These are phyloP conservation scores for Hirundichthys speculiger DNA, from an alignment of 2,113 vertebrate genomes.

Conservation along the genomic window DNA sequence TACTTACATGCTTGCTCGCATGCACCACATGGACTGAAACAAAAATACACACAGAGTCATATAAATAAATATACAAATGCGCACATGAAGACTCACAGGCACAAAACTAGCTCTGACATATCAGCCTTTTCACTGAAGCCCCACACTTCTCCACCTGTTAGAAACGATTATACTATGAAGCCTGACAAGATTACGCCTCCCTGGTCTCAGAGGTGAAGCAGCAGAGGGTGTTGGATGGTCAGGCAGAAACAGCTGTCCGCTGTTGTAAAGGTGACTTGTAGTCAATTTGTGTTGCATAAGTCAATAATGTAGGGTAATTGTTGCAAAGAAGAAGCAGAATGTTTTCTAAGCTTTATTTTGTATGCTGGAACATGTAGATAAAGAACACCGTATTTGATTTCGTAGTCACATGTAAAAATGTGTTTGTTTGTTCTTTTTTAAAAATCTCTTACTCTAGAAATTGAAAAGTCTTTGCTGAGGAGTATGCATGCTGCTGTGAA, in stretches of 20 bases:
- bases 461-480: neutral
- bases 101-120: constrained; percentile 33
- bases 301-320: constrained; percentile 14
- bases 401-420: no score
- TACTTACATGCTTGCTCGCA: constrained; percentile 23
- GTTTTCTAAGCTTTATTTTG: neutral
- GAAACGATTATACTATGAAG: constrained; percentile 20
- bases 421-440: no score
- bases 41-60: constrained; percentile 49
- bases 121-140: constrained; percentile 43
- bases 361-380: no score
- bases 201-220: constrained; percentile 56
- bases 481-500: no score
- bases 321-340: neutral
- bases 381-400: no score
- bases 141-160: constrained; percentile 58
- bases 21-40: constrained; percentile 22
- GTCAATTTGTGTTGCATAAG: constrained; percentile 24
- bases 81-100: constrained; percentile 13
- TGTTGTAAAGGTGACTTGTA: constrained; percentile 41
- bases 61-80: constrained; percentile 52
- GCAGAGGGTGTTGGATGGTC: constrained; percentile 44
- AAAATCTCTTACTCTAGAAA: neutral
- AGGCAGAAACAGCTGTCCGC: constrained; percentile 61
- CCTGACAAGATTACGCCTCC: constrained; percentile 47